Evolutionary conservation across 2,113 vertebrate genomes (phyloP), one percentile per base, ranked within the genome.

Genomic region (Neodon shergylaensis): DNA sequence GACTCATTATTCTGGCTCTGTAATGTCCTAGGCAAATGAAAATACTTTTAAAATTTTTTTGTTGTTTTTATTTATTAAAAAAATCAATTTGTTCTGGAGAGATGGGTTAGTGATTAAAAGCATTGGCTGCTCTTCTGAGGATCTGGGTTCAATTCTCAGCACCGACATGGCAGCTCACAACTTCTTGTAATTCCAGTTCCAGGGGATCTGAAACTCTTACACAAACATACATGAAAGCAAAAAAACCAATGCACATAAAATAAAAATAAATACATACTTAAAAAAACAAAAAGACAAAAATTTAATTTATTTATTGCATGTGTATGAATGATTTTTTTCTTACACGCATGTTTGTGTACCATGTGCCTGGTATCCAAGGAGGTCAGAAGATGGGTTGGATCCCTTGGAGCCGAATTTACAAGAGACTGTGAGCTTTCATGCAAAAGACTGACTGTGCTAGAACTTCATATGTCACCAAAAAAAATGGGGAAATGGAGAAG

Each of bases 391-490:
- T 4, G 19, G 19, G 21, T 81, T 39, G 36, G 19, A 58, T 39
- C 21, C 1, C 78, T 22, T 81, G 78, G 52, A 58, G 39, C 52
- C 26, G 3, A 36, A 82, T 36, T 58, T 58, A 58, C 36, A 82
- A 54, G n/a, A 9, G 21, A 36, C 58, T 58, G 52, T 58, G 36
- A 39, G 22, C 52, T 82, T 11, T 36, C 19, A 13, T 39, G 52
- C 79, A 58, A 82, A 58, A 58, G 36, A 58, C 19, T 14, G 17
- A 44, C 31, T 14, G 84, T 70, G 39, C 54, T 52, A 86, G 49
- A 90, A 54, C 47, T 72, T 63, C 42, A 36, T 42, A 76, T 44
- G 52, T 90, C 95, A 93, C 47, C 78, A 26, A 97, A 92, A 63
- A 54, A 54, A 58, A 58, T 17, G 58, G n/a, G 63, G n/a, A 84